phyloP scores from a whole-genome alignment of 2,797 vertebrate genomes.

The Sciurus vulgaris region DNA sequence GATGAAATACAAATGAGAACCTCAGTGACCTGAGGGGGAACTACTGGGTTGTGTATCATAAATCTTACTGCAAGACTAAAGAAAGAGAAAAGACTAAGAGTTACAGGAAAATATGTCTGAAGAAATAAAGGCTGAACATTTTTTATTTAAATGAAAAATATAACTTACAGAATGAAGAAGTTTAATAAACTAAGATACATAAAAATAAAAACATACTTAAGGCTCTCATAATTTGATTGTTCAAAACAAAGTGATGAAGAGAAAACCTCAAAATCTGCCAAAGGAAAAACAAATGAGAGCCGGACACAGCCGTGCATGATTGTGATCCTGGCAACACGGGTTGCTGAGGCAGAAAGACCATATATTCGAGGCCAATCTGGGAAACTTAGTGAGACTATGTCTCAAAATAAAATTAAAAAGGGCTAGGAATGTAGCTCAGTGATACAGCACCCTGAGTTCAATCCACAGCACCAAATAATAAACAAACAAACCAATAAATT shows the following conservation, averaged over 20 bases:
- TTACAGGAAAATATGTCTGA: not conserved
- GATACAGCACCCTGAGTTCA: too few species aligned
- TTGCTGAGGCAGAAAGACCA: too few species aligned
- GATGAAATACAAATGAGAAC: not conserved
- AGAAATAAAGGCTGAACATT: not conserved
- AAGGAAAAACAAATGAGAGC: not conserved
- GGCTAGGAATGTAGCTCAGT: too few species aligned
- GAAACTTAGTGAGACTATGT: too few species aligned
- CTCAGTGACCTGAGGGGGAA: not conserved
- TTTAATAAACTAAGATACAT: not conserved
- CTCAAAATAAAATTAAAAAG: too few species aligned
- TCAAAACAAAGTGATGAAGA: not conserved
- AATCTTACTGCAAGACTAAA: not conserved
- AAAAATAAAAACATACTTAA: not conserved
- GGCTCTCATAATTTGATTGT: not conserved
- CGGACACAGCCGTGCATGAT: too few species aligned
- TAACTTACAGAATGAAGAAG: not conserved
- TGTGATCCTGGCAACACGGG: too few species aligned
- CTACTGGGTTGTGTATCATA: not conserved
- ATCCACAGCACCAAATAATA: too few species aligned
- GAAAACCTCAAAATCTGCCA: not conserved
- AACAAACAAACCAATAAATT: not conserved
- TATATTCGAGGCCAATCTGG: too few species aligned
- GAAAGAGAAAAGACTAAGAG: not conserved
- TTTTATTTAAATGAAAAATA: slow-evolving; percentile 15